Base-by-base conservation (phyloP, 2,888 invertebrate genomes). In the Diarsia mendica region DNA sequence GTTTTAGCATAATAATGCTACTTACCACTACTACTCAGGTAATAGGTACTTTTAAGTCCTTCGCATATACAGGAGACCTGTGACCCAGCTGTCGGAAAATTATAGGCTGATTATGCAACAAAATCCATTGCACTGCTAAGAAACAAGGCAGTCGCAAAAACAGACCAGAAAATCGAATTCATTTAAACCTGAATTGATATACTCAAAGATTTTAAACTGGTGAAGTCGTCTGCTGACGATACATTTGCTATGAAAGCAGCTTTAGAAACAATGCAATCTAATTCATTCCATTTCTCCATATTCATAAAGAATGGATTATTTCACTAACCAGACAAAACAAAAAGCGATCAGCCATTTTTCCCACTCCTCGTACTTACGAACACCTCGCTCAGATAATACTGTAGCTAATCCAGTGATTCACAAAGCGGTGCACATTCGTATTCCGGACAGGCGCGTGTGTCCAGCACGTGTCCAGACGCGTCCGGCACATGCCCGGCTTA, bases 401-500 rank as follows among this genome's bases (percentile, higher is more conserved):
- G 11, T n/a, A 68, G 77, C 70, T 82, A 72, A 79, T 72, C 76
- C 73, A 80, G 68, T 78, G 80, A 80, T 83, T 79, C 80, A 83
- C 85, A 85, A 85, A 84, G 82, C 84, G 15, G 11, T n/a, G 79
- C 58, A 75, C 80, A 77, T 84, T 74, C 82, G 79, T 80, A 82
- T 80, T 70, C 78, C 69, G 74, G 58, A 66, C 83, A 79, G 86
- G 79, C 83, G 68, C 83, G 82, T 77, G 75, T 83, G 87, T 79
- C 77, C 75, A 67, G 75, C 79, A 72, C 68, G 53, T 77, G 69
- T 67, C 67, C 46, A 60, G 8, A 9, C 58, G 28, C 67, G 75
- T 77, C 75, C 79, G 75, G 75, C 82, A 83, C 76, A 74, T 76
- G 82, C 80, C 82, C 75, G 80, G 82, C 85, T 90, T 89, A 91